A percentile compares a stretch with the other conserved stretches of the same genome.
Conservation (phyloP, 2,888 invertebrate genomes). For the Cheiracanthium punctorium region DNA sequence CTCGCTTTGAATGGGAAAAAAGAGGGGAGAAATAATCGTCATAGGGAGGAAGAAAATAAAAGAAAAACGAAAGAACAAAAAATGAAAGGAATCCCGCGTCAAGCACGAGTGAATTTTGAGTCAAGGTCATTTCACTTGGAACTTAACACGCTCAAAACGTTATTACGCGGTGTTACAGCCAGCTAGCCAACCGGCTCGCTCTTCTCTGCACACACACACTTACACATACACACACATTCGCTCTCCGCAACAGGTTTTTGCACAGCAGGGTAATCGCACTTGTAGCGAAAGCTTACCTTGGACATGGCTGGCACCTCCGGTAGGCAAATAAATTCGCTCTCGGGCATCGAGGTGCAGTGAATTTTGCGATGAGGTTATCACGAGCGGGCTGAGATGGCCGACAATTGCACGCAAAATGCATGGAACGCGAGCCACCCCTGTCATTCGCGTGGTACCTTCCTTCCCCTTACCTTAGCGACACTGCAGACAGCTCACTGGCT, state of each 20-base stretch:
- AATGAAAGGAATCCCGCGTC: conserved; percentile 46
- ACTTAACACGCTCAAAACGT: conserved; percentile 21
- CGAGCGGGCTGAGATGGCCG: conserved; percentile 10
- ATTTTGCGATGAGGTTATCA: not conserved
- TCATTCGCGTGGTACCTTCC: conserved; percentile 50
- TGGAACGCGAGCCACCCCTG: conserved; percentile 45
- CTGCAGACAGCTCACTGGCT: not conserved
- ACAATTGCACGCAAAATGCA: conserved; percentile 14
- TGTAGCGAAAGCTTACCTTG: conserved; percentile 51
- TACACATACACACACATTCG: conserved; percentile 30
- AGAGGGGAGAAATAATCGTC: not conserved
- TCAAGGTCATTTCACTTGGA: conserved; percentile 59
- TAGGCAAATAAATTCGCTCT: conserved; percentile 30
- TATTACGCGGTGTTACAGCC: conserved; percentile 23
- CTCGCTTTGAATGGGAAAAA: not conserved
- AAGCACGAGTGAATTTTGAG: conserved; percentile 55
- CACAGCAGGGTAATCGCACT: conserved; percentile 51
- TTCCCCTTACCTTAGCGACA: conserved; percentile 51
- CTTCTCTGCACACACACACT: not conserved
- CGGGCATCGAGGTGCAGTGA: conserved; percentile 47
- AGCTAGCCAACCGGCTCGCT: conserved; percentile 39
- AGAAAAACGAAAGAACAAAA: not conserved
- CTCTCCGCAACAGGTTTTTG: conserved; percentile 58
- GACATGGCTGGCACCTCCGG: conserved; percentile 47
- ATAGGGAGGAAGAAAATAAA: not conserved